These are phyloP conservation scores for Dolichomitus sp. DNA, from an alignment of 2,888 invertebrate species.

Conservation along the genomic window DNA sequence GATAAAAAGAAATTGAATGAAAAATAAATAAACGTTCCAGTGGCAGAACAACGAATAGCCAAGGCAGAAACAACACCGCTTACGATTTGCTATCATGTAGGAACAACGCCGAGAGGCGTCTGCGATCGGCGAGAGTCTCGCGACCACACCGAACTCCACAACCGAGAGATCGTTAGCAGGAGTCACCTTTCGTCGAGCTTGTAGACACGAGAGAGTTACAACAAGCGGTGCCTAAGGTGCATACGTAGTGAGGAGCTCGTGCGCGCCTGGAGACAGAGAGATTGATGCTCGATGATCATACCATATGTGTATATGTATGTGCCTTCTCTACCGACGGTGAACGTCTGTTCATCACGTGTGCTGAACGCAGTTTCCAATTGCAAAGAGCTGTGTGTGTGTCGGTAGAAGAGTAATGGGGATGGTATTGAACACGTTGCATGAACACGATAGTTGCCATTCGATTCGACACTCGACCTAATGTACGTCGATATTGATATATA, in stretches of 20 bases:
- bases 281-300: conserved; percentile 48
- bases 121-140: conserved; percentile 14
- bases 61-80: conserved; percentile 22
- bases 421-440: conserved; percentile 17
- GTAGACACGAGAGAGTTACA: conserved; percentile 48
- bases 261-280: conserved; percentile 1
- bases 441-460: conserved; percentile 41
- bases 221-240: conserved; percentile 36
- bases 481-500: conserved; percentile 12
- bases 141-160: conserved; percentile 13
- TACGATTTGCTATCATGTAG: conserved; percentile 33
- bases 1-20: not conserved
- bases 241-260: conserved; percentile 25
- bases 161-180: conserved; percentile 13
- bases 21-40: not conserved
- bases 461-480: conserved; percentile 34
- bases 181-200: conserved; percentile 33
- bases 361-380: conserved; percentile 8
- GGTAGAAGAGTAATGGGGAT: conserved; percentile 32
- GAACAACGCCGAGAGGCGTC: conserved; percentile 11
- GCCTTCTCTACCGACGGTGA: not conserved
- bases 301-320: conserved; percentile 6
- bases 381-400: conserved; percentile 13
- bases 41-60: conserved; percentile 18
- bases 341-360: not conserved